Percentiles rank a stretch among this genome's conserved stretches.
phyloP scores from a whole-genome alignment of 2,113 vertebrate genomes.

The Ctenomys sociabilis region DNA sequence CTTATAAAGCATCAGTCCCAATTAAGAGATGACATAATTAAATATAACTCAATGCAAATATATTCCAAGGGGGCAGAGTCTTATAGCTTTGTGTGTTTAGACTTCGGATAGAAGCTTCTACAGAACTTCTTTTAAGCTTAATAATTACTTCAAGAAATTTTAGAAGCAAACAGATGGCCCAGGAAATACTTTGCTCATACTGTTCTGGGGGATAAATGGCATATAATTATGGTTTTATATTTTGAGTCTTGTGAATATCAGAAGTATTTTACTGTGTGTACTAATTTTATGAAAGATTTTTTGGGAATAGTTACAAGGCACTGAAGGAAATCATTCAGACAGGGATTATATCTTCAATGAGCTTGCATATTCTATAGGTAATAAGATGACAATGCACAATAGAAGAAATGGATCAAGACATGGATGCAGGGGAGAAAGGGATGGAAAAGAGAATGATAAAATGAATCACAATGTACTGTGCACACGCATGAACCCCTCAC shows the following conservation, averaged over 20 bases:
- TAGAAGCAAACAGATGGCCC: background rate
- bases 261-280: background rate
- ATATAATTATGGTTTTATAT: background rate
- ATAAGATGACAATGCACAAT: background rate
- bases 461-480: background rate
- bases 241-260: background rate
- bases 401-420: background rate
- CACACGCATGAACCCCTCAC: background rate
- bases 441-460: background rate
- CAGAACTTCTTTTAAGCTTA: background rate
- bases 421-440: background rate
- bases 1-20: background rate
- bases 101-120: background rate
- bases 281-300: background rate
- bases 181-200: background rate
- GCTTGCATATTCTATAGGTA: background rate
- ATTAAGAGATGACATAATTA: background rate
- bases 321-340: background rate
- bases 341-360: constrained; percentile 7
- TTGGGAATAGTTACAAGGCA: background rate
- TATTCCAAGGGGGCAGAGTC: background rate
- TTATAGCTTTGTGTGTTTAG: background rate
- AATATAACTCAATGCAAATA: background rate
- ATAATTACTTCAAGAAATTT: background rate
- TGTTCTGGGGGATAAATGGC: background rate